These are phyloP conservation scores for Synergus laeviventris DNA, from an alignment of 2,888 invertebrate species.

Conservation along the genomic window DNA sequence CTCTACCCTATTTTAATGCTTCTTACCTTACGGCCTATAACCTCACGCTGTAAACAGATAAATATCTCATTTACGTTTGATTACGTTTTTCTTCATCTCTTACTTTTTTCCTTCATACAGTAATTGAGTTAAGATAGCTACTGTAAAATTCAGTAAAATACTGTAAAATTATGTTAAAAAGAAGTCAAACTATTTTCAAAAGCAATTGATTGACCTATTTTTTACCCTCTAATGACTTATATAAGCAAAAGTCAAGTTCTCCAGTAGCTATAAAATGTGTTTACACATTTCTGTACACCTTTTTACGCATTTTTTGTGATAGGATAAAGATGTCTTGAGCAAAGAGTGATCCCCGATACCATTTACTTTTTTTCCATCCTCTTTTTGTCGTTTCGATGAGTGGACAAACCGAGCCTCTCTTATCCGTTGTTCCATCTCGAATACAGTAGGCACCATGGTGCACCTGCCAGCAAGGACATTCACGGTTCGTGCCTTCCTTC, in stretches of 20 bases:
- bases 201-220: no score
- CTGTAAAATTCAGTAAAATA: slow-evolving; percentile 37
- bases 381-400: slow-evolving; percentile 7
- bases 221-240: no score
- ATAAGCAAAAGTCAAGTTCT: no score
- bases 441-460: slow-evolving; percentile 41
- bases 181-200: background rate
- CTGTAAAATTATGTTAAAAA: background rate
- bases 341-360: background rate
- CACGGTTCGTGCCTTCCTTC: slow-evolving; percentile 35
- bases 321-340: background rate
- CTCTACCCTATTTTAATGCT: slow-evolving; percentile 37
- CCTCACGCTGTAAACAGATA: background rate
- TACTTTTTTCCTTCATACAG: background rate
- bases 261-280: no score
- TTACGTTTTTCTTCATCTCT: slow-evolving; percentile 32
- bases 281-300: no score
- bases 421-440: slow-evolving; percentile 52
- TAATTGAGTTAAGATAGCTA: slow-evolving; percentile 7
- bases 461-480: slow-evolving; percentile 34
- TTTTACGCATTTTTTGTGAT: background rate
- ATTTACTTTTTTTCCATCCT: background rate
- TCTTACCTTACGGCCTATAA: slow-evolving; percentile 31
- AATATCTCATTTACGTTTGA: slow-evolving; percentile 32
- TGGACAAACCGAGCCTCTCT: slow-evolving; percentile 42